A percentile compares a stretch with the other conserved stretches of the same genome.
These are phyloP conservation scores for Syngnathus scovelli DNA, from an alignment of 2,113 vertebrate genomes.

Conservation along the genomic window DNA sequence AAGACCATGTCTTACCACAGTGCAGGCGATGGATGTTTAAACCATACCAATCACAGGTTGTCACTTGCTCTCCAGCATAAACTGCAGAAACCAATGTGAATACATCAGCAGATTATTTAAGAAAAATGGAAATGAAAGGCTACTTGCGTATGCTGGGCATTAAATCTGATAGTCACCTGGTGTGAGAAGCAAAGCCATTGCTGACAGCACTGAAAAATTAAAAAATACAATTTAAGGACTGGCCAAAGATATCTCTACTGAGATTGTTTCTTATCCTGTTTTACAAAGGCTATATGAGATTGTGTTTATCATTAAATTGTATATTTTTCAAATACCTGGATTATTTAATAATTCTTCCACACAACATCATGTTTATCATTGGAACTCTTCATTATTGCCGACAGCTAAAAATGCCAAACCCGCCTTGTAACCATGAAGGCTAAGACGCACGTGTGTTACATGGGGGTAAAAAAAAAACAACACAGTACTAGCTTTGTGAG, in stretches of 20 bases:
- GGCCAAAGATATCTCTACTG: not conserved
- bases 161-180: not conserved
- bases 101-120: not conserved
- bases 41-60: constrained; percentile 4
- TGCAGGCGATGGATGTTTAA: constrained; percentile 17
- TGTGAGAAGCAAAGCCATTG: not conserved
- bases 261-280: not conserved
- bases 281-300: no score
- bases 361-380: no score
- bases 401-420: no score
- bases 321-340: no score
- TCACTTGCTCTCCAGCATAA: not conserved
- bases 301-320: no score
- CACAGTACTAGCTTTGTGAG: no score
- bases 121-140: not conserved
- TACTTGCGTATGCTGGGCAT: not conserved
- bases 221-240: not conserved
- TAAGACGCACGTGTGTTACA: no score
- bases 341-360: no score
- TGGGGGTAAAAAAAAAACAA: no score
- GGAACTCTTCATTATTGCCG: no score
- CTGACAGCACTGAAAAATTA: not conserved
- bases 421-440: no score
- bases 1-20: constrained; percentile 23
- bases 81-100: not conserved